Evolutionary conservation across 2,888 invertebrate genomes (phyloP), one percentile per base, ranked within the genome.

Genomic region (Leistus spinibarbis): DNA sequence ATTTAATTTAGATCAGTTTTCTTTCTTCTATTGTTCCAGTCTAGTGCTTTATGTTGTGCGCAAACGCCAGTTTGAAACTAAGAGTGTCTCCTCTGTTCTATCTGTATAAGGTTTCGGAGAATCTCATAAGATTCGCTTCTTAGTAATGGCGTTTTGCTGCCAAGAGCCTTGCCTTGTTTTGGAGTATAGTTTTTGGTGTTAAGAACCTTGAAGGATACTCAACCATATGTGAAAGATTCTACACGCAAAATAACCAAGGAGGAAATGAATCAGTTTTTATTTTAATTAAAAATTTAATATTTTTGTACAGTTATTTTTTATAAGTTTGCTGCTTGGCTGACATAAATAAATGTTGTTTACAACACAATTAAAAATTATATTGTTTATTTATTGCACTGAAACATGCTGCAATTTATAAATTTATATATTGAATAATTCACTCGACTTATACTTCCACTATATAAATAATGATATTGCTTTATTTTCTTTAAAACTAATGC

Each of bases 1-100:
- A 67, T 67, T 67, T 54, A 67, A 53, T 67, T 54, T n/a, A 54
- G 54, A 54, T 67, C 67, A 54, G 53, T 53, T 16, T 67, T 53
- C 10, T 19, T 20, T 64, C 24, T 64, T 67, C 60, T 20, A 67
- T 67, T 67, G 67, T 67, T 67, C 67, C 67, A 67, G 67, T 54
- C 67, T 54, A 53, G 16, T 67, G 67, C 13, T n/a, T 54, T 53
- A 1, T 1, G 24, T 64, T 64, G n/a, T 10, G 24, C 24, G 24
- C 24, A 24, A 23, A 63, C 22, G 63, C 24, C 22, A 60, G 19
- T 9, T 64, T 64, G 27, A 17, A 23, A 24, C 24, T 64, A 3
- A 64, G 64, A 64, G 24, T 24, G 20, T 16, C 22, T 23, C 23
- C 63, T 13, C 57, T 57, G 7, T 40, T 40, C 40, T 40, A 40